phyloP scores from a whole-genome alignment of 2,797 vertebrate species.

The Neoniphon sammara region DNA sequence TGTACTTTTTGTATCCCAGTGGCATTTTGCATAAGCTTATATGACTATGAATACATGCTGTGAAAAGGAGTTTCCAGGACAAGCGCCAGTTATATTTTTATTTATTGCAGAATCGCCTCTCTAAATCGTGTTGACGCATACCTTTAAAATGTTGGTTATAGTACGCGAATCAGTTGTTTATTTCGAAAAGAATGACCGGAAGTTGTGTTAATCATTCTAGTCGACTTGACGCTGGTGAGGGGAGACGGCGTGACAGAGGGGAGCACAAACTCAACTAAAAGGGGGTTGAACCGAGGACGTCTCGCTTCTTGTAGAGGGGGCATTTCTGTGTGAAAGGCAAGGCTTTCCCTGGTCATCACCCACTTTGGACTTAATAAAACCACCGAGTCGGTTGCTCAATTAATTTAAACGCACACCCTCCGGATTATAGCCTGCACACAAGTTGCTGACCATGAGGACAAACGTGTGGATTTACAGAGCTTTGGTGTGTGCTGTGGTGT shows the following conservation, averaged over 20 bases:
- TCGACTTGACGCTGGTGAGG: slow-evolving; percentile 58
- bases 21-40: too few relatives aligned
- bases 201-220: neutral
- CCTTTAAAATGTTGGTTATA: too few relatives aligned
- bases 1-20: too few relatives aligned
- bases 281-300: slow-evolving; percentile 88
- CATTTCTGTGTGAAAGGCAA: slow-evolving; percentile 64
- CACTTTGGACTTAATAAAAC: slow-evolving; percentile 55
- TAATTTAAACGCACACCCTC: slow-evolving; percentile 13
- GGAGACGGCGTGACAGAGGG: slow-evolving; percentile 69
- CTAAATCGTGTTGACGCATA: too few relatives aligned
- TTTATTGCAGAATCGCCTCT: too few relatives aligned
- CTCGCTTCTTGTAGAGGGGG: slow-evolving; percentile 87
- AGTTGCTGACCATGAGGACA: slow-evolving; percentile 70
- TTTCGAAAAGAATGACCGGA: slow-evolving; percentile 64
- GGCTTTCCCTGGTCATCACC: slow-evolving; percentile 52
- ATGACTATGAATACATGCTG: too few relatives aligned
- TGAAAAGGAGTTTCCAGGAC: too few relatives aligned
- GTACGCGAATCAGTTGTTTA: slow-evolving; percentile 33
- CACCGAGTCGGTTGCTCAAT: slow-evolving; percentile 21
- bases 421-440: slow-evolving; percentile 63
- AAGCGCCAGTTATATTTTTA: too few relatives aligned
- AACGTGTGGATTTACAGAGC: slow-evolving; percentile 86
- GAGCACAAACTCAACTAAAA: slow-evolving; percentile 62
- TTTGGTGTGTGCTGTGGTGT: slow-evolving; percentile 78